These are phyloP conservation scores for Magallana angulata DNA, from an alignment of 1,140 invertebrate genomes.

Conservation along the genomic window DNA sequence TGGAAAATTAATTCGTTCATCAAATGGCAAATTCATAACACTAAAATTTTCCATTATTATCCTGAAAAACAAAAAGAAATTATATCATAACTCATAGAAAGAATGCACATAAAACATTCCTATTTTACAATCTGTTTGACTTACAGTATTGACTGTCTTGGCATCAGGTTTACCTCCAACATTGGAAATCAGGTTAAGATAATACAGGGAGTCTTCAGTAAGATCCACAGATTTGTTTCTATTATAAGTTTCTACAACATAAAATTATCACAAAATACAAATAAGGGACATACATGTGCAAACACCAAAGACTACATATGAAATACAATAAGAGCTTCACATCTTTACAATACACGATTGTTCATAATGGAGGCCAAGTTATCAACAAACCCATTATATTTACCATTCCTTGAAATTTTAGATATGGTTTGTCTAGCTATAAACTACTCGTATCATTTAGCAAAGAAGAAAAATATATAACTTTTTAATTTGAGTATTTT, in stretches of 20 bases:
- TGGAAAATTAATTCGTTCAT: no score
- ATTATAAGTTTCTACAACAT: background rate
- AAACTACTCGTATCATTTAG: no score
- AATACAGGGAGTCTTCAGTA: conserved; percentile 8
- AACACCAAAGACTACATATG: background rate
- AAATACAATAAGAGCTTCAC: background rate
- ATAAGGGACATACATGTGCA: background rate
- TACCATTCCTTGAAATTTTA: background rate
- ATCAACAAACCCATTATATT: background rate
- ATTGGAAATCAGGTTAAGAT: conserved; percentile 15
- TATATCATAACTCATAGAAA: no score
- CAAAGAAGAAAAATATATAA: no score
- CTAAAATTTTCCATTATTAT: no score
- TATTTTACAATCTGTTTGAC: background rate
- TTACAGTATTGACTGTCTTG: conserved; percentile 6
- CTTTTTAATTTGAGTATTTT: no score
- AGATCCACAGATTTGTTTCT: background rate
- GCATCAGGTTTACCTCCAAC: conserved; percentile 8
- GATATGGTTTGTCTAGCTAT: background rate
- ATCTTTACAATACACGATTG: background rate
- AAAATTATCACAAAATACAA: background rate
- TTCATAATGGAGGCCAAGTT: background rate
- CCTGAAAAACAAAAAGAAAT: no score
- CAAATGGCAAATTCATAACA: no score
- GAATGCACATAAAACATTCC: no score